These are phyloP conservation scores for Struthidea cinerea DNA, from an alignment of 2,113 vertebrate genomes.

Conservation along the genomic window DNA sequence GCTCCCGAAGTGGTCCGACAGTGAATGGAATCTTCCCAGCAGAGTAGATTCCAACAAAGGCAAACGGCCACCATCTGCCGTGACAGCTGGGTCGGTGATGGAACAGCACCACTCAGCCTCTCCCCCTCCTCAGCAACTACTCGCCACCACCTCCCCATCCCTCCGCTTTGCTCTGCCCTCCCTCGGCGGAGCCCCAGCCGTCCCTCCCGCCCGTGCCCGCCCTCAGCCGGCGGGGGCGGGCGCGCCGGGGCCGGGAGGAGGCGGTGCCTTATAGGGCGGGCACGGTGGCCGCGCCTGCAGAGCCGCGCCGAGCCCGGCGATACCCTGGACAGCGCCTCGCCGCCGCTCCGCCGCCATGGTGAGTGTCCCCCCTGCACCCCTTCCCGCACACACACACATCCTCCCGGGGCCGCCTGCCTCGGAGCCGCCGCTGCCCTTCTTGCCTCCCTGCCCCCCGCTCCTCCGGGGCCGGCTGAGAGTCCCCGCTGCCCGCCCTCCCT, in stretches of 20 bases:
- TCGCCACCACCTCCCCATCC: neutral
- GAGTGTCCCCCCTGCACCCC: neutral
- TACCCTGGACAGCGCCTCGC: conserved; percentile 69
- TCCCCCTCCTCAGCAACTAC: fast-evolving
- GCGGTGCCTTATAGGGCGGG: conserved; percentile 2
- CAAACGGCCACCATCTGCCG: neutral
- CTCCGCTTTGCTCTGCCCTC: neutral
- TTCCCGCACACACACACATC: neutral
- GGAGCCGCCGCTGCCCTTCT: neutral
- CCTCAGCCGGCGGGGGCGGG: neutral
- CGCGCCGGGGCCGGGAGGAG: neutral
- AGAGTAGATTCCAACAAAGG: neutral
- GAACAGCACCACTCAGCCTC: neutral
- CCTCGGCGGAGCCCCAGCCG: neutral
- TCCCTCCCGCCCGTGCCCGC: neutral
- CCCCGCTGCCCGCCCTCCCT: neutral
- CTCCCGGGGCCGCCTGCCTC: no score
- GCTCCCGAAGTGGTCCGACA: fast-evolving
- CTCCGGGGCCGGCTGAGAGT: neutral
- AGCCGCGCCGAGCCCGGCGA: neutral
- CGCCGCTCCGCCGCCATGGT: conserved; percentile 9
- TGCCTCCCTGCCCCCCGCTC: neutral
- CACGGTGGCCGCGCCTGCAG: neutral
- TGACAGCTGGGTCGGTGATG: neutral
- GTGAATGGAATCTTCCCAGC: fast-evolving